Evolutionary conservation across 2,888 invertebrate genomes (phyloP), one percentile per base, ranked within the genome.

Genomic region (Teleiodes luculella): DNA sequence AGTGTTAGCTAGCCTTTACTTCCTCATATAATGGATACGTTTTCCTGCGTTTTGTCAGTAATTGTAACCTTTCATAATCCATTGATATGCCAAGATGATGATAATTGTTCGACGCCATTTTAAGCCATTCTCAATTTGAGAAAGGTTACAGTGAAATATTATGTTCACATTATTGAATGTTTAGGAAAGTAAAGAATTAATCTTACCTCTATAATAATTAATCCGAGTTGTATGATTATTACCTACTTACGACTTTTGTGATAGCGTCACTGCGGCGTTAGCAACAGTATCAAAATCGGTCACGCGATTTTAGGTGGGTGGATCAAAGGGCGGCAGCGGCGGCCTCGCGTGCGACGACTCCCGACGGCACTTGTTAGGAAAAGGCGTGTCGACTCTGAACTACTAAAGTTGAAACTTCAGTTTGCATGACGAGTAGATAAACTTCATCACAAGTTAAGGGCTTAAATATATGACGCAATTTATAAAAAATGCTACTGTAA

Each of bases 241-340:
- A 64, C 63, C 62, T 60, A 60, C n/a, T n/a, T n/a, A n/a, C n/a
- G n/a, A n/a, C n/a, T n/a, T 67, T 61, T 55, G 57, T 64, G 66
- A 63, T 70, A 68, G 63, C 61, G 24, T 24, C 60, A 67, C 67
- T n/a, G 4, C 24, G 48, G 11, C 6, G 31, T 75, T 72, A 74
- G 65, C 65, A 76, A 74, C 74, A 80, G 81, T 78, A 75, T 80
- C 72, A 80, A 78, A 83, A 80, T 79, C 78, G 67, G 86, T 86
- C 84, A 86, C 84, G 85, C 85, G 82, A 85, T 80, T 79, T 81
- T 78, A 85, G 84, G 89, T 89, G 89, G 88, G 89, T 89, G 88
- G 89, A 88, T 87, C 88, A 84, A 88, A 87, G 87, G 88, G 87
- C 88, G 87, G 87, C 88, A 87, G 87, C 87, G 69, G 86, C 82